Conservation (phyloP, 2,888 invertebrate genomes). For the Phortica okadai region DNA sequence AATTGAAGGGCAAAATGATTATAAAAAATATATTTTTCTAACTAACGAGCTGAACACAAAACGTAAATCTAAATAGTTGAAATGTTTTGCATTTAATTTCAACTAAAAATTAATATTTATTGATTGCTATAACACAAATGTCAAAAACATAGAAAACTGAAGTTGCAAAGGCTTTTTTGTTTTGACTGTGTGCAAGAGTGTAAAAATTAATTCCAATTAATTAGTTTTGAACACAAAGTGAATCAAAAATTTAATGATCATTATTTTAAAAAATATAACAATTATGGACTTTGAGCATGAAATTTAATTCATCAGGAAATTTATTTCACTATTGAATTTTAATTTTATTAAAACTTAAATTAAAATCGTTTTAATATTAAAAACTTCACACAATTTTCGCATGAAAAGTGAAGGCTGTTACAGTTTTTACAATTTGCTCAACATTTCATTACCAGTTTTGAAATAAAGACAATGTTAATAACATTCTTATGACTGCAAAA, state of each 20-base stretch:
- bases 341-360: too few species aligned
- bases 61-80: background rate
- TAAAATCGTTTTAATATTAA: too few species aligned
- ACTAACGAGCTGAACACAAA: background rate
- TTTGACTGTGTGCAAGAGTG: constrained; percentile 41
- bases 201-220: constrained; percentile 66
- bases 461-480: background rate
- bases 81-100: background rate
- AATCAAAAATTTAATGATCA: constrained; percentile 39
- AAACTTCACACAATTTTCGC: too few species aligned
- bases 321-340: too few species aligned
- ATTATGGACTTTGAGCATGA: background rate
- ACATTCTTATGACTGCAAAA: background rate
- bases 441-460: too few species aligned
- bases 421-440: too few species aligned
- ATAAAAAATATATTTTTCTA: background rate
- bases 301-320: too few species aligned
- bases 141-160: constrained; percentile 2
- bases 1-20: constrained; percentile 13
- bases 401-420: too few species aligned
- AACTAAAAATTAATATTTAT: background rate
- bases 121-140: background rate
- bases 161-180: background rate
- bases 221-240: constrained; percentile 61
- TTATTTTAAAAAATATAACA: constrained; percentile 31